Evolutionary conservation across 1,140 invertebrate genomes (phyloP), one percentile per base, ranked within the genome.

Genomic region (Gonatopus flavifemur): DNA sequence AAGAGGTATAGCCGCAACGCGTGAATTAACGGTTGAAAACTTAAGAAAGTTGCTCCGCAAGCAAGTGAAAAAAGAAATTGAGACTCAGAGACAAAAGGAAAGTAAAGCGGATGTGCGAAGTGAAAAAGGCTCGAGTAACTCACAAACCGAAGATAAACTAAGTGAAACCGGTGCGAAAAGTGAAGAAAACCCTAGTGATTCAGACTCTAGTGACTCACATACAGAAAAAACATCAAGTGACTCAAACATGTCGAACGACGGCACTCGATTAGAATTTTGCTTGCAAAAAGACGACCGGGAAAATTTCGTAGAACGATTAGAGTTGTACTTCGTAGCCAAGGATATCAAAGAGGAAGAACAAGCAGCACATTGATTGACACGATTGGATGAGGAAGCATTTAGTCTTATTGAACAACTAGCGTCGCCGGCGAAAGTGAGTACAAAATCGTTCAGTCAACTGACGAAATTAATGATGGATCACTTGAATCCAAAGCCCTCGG

Each of bases 291-390:
- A 28, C 25, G 25, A 28, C 12, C 12, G 25, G 25, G 25, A 28
- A 28, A 28, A 7, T 28, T 28, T 28, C 12, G 6, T 28, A 28
- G 25, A 28, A 28, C 6, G 25, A 12, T 7, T 28, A 6, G 25
- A 28, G 25, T 12, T 28, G 12, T 28, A 28, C 12, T 28, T 28
- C 25, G 12, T 12, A 12, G 25, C 25, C 25, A 28, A 28, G 12
- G 25, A 28, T 21, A 72, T 78, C 48, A 48, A 67, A 49, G 57
- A 72, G 61, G 62, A 62, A 45, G 39, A 47, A 24, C n/a, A 38
- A 18, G 33, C 31, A 9, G 16, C 33, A 32, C 6, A 12, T 1
- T 2, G 36, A 19, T 20, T 37, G 6, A 47, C 20, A 6, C 19
- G 20, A 24, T 19, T 47, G n/a, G 33, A 36, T 15, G 16, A 19